These are phyloP conservation scores for Enteromius anoplus DNA, from an alignment of 2,797 vertebrate species.

Conservation along the genomic window DNA sequence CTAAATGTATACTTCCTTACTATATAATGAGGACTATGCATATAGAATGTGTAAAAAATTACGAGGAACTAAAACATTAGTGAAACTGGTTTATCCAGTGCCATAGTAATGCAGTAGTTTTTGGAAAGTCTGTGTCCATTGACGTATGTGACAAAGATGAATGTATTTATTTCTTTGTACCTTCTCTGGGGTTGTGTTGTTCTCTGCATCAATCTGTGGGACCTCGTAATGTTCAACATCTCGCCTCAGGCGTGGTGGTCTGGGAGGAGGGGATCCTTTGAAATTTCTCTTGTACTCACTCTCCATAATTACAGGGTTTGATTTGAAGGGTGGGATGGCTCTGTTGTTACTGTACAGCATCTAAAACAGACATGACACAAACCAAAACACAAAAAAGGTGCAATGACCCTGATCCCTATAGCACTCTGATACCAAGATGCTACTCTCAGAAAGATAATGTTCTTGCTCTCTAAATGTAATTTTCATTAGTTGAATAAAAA, in stretches of 20 bases:
- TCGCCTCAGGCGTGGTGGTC: constrained; percentile 68
- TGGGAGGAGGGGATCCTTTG: constrained; percentile 70
- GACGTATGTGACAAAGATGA: neutral
- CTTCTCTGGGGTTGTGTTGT: constrained; percentile 61
- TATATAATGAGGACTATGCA: neutral
- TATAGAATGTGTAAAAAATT: neutral
- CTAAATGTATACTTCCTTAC: constrained; percentile 26
- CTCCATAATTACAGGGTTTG: constrained; percentile 69
- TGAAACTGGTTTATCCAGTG: neutral
- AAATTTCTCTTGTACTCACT: constrained; percentile 77
- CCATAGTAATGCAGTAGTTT: neutral
- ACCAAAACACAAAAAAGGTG: neutral
- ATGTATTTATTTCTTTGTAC: constrained; percentile 39
- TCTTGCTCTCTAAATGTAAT: neutral
- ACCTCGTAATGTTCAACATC: constrained; percentile 69
- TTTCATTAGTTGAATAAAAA: neutral
- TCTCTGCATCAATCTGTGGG: constrained; percentile 61
- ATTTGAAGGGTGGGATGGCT: constrained; percentile 70
- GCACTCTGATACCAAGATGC: neutral
- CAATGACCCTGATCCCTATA: neutral
- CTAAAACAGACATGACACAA: constrained; percentile 64
- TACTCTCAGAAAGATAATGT: neutral
- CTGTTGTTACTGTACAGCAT: constrained; percentile 74
- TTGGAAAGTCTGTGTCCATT: neutral
- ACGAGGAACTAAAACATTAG: neutral